A percentile compares a stretch with the other conserved stretches of the same genome.
These are phyloP conservation scores for Orthonychiurus folsomi DNA, from an alignment of 2,888 invertebrate species.

Conservation along the genomic window DNA sequence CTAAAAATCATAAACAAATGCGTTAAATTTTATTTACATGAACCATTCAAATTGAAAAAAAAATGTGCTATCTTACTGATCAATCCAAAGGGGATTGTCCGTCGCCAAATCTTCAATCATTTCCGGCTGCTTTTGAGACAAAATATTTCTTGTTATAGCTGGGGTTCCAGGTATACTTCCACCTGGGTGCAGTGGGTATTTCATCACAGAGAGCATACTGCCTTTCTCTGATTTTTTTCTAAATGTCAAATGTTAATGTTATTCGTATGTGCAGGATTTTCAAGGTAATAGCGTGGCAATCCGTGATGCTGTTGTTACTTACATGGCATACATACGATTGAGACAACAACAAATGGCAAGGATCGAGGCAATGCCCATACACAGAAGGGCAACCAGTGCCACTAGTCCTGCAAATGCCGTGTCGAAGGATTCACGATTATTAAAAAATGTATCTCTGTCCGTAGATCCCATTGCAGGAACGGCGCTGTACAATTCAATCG, in stretches of 20 bases:
- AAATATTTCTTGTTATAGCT: constrained; percentile 17
- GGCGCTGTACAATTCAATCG: constrained; percentile 65
- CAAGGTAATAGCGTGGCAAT: background rate
- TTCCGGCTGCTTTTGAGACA: constrained; percentile 28
- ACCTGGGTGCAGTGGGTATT: constrained; percentile 32
- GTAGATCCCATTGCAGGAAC: constrained; percentile 45
- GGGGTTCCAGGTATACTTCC: constrained; percentile 35
- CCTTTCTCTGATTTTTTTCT: constrained; percentile 5
- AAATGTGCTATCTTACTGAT: constrained; percentile 56
- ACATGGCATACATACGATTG: constrained; percentile 60
- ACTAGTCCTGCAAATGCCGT: constrained; percentile 59
- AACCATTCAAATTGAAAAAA: background rate
- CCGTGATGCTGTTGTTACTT: background rate
- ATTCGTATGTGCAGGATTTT: no score
- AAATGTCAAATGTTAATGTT: constrained; percentile 2
- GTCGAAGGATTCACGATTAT: constrained; percentile 69
- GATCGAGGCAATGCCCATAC: constrained; percentile 78
- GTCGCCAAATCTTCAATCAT: constrained; percentile 50
- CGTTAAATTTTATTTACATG: constrained; percentile 1
- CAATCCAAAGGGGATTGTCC: constrained; percentile 86
- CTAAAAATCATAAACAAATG: constrained; percentile 45
- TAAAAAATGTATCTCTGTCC: constrained; percentile 32
- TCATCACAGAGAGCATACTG: constrained; percentile 19
- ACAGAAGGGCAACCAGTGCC: constrained; percentile 71
- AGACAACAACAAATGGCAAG: constrained; percentile 79